Percentiles rank a stretch among this genome's conserved stretches.
Evolutionary conservation across 1,140 invertebrate species (phyloP).

Genomic region (Caerostris darwini): DNA sequence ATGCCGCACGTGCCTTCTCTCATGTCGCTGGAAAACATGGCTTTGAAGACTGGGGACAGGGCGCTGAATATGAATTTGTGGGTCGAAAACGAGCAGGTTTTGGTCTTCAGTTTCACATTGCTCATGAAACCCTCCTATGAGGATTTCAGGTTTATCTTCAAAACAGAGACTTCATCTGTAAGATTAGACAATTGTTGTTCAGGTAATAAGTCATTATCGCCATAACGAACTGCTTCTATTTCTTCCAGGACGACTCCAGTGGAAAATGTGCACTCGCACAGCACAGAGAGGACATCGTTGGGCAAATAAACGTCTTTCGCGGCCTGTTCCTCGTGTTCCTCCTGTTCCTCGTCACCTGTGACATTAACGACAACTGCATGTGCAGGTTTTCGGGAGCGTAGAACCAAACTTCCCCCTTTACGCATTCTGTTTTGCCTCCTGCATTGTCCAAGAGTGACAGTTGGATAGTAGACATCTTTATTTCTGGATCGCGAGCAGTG

Average conservation of each 20-base stretch:
- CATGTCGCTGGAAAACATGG: conserved; percentile 80
- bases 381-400: background rate
- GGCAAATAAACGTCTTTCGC: background rate
- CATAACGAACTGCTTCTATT: background rate
- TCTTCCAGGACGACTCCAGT: background rate
- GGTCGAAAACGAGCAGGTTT: conserved; percentile 79
- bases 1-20: background rate
- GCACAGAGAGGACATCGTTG: background rate
- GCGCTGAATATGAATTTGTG: conserved; percentile 81
- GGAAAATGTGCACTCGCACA: background rate
- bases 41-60: conserved; percentile 81
- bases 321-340: too few species aligned
- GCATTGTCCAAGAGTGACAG: too few species aligned
- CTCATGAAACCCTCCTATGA: background rate
- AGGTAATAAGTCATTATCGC: too few species aligned
- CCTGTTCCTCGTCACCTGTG: background rate
- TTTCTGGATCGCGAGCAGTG: too few species aligned
- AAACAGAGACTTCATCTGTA: background rate
- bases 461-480: too few species aligned
- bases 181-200: background rate
- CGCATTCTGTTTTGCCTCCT: background rate
- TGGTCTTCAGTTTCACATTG: conserved; percentile 80
- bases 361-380: background rate
- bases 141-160: background rate
- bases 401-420: background rate